Evolutionary conservation across 2,113 vertebrate genomes (phyloP).

Genomic region (Halcyon senegalensis): DNA sequence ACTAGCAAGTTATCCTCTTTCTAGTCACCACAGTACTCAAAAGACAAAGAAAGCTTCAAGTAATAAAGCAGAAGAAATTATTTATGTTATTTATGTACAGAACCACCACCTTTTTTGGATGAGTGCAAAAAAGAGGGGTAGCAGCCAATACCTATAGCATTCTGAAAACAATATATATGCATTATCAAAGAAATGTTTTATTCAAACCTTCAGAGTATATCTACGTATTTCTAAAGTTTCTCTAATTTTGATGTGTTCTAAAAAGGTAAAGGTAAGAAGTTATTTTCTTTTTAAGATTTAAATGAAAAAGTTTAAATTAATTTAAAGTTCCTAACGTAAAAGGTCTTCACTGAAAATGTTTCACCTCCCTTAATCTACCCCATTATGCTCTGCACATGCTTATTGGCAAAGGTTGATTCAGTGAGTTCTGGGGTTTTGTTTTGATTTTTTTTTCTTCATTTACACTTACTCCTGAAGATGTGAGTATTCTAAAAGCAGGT

Average conservation of each 20-base stretch:
- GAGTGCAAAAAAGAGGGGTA: not conserved
- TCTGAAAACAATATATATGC: not conserved
- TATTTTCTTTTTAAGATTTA: not conserved
- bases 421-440: accelerated
- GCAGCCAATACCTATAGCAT: not conserved
- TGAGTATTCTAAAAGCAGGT: not conserved
- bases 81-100: not conserved
- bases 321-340: not conserved
- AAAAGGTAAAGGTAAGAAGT: not conserved
- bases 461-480: not conserved
- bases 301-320: not conserved
- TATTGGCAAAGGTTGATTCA: not conserved
- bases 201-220: not conserved
- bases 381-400: not conserved
- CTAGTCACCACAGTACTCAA: not conserved
- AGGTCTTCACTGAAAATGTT: not conserved
- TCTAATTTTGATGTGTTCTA: not conserved
- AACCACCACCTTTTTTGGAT: not conserved
- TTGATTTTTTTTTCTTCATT: not conserved
- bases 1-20: not conserved
- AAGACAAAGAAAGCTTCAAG: not conserved
- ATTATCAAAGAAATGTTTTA: not conserved
- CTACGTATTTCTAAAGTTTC: not conserved
- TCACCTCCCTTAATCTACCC: not conserved
- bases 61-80: not conserved